Percentiles rank a stretch among this genome's conserved stretches.
phyloP scores from a whole-genome alignment of 2,797 vertebrate genomes.

The Odontamblyopus lacepedii region DNA sequence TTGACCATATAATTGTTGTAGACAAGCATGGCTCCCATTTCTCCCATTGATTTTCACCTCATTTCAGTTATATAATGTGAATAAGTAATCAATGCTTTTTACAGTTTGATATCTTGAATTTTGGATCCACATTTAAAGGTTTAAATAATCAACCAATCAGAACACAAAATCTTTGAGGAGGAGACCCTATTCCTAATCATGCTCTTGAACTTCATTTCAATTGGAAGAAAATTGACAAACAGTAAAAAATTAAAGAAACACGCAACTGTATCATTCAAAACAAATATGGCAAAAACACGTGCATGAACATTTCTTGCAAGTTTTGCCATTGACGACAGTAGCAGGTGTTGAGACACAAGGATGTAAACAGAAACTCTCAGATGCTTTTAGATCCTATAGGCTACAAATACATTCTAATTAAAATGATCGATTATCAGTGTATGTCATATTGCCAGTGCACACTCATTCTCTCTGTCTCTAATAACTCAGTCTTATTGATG shows the following conservation, averaged over 20 bases:
- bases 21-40: neutral
- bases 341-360: neutral
- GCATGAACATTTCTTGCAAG: neutral
- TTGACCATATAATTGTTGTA: neutral
- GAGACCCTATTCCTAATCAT: neutral
- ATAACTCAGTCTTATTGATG: slow-evolving; percentile 54
- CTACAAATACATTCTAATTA: neutral
- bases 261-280: neutral
- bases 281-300: neutral
- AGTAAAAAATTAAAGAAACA: neutral
- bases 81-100: neutral
- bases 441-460: slow-evolving; percentile 10
- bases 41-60: neutral
- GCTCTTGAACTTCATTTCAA: neutral
- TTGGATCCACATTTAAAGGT: neutral
- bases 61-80: neutral
- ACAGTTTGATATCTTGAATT: neutral
- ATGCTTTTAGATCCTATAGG: neutral
- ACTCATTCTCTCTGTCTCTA: slow-evolving; percentile 11
- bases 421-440: neutral
- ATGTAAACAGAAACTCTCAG: too few relatives aligned
- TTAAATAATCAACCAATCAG: neutral
- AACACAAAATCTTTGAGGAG: neutral
- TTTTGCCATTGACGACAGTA: neutral
- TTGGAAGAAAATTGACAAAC: neutral